These are phyloP conservation scores for Triplophysa siluroides DNA, from an alignment of 2,113 vertebrate species.

Conservation along the genomic window DNA sequence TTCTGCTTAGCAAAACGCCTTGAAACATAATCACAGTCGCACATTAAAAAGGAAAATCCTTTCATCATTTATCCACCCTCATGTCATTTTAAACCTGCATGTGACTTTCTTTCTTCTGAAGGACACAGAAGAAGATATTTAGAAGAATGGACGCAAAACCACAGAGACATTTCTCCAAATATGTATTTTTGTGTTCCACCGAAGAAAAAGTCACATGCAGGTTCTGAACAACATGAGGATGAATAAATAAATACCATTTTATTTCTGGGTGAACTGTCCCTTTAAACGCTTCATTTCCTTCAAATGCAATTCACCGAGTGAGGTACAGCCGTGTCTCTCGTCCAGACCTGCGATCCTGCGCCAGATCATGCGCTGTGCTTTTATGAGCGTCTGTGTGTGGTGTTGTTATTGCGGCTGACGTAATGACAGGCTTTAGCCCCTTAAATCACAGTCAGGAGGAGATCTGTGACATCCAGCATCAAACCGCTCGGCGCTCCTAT, in stretches of 20 bases:
- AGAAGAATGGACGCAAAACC: too few relatives aligned
- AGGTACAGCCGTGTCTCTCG: not conserved
- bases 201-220: too few relatives aligned
- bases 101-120: too few relatives aligned
- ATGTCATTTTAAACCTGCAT: too few relatives aligned
- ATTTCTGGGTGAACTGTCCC: not conserved
- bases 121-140: too few relatives aligned
- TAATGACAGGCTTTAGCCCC: constrained; percentile 38
- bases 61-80: too few relatives aligned
- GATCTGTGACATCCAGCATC: constrained; percentile 3
- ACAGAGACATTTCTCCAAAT: too few relatives aligned
- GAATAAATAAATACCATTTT: too few relatives aligned
- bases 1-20: not conserved
- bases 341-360: not conserved
- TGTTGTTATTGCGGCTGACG: constrained; percentile 40
- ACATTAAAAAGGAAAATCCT: not conserved
- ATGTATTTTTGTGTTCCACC: too few relatives aligned
- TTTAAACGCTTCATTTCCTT: not conserved
- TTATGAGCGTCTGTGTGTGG: not conserved
- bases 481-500: constrained; percentile 49
- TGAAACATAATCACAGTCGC: not conserved
- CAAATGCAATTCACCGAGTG: not conserved
- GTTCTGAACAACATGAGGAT: too few relatives aligned
- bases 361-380: not conserved
- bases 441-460: constrained; percentile 48